Evolutionary conservation across 2,113 vertebrate genomes (phyloP).

Genomic region (Columba janthina): DNA sequence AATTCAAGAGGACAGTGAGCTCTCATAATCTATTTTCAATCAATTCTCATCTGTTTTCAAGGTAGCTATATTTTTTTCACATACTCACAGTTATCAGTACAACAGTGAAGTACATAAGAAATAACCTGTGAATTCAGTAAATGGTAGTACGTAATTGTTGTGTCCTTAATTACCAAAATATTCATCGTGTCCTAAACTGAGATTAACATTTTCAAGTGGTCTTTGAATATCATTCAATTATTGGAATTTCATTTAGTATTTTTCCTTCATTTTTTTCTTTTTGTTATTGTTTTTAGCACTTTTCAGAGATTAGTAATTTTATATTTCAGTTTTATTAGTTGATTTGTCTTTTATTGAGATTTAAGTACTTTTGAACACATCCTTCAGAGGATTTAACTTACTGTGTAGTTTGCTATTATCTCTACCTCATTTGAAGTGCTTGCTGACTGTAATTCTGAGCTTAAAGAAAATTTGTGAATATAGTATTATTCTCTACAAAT

Average conservation of each 20-base stretch:
- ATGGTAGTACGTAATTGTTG: background rate
- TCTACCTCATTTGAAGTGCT: slow-evolving; percentile 6
- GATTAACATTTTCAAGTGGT: background rate
- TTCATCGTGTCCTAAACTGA: background rate
- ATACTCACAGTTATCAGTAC: background rate
- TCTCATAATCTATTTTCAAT: background rate
- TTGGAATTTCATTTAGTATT: background rate
- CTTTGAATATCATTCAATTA: background rate
- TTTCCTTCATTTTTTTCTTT: background rate
- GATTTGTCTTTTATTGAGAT: background rate
- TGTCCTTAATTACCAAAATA: background rate
- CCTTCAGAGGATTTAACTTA: background rate
- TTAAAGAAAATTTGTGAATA: background rate
- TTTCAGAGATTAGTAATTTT: background rate
- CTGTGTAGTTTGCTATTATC: background rate
- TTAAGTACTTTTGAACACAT: background rate
- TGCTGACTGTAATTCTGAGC: background rate
- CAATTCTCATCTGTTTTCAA: background rate
- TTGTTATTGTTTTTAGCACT: background rate
- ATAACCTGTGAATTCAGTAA: background rate
- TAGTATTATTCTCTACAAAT: background rate
- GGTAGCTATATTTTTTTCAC: background rate
- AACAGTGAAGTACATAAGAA: background rate
- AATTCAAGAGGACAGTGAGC: background rate
- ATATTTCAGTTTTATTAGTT: background rate